phyloP scores from a whole-genome alignment of 1,140 invertebrate species.

The Andricus grossulariae region DNA sequence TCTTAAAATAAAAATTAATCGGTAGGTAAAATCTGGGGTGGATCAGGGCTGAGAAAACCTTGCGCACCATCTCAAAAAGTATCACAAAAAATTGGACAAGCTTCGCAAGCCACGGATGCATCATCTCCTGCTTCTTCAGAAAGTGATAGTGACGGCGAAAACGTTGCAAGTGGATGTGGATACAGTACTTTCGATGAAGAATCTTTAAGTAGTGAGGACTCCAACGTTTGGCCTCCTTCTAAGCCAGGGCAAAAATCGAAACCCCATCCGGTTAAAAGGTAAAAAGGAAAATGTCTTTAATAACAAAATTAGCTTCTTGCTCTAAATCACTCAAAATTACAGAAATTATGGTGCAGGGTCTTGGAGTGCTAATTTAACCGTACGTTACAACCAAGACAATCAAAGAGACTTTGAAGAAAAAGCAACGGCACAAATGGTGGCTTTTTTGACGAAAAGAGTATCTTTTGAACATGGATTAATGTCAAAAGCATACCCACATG shows the following conservation, averaged over 20 bases:
- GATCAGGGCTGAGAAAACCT: constrained; percentile 59
- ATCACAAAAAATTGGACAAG: constrained; percentile 60
- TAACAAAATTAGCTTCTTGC: constrained; percentile 21
- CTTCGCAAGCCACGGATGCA: constrained; percentile 59
- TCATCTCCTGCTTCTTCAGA: constrained; percentile 62
- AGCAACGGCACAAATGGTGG: constrained; percentile 81
- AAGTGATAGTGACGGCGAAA: constrained; percentile 65
- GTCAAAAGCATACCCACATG: constrained; percentile 50
- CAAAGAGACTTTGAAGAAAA: constrained; percentile 89
- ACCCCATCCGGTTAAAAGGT: constrained; percentile 50
- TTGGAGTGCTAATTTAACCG: constrained; percentile 84
- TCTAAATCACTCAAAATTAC: constrained; percentile 34
- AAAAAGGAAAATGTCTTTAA: constrained; percentile 9
- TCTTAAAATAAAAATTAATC: constrained; percentile 10
- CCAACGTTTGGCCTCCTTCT: constrained; percentile 42
- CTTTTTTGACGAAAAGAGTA: constrained; percentile 77
- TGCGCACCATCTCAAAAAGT: constrained; percentile 52
- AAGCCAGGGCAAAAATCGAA: constrained; percentile 51
- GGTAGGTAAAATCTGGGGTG: constrained; percentile 70
- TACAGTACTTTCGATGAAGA: constrained; percentile 68
- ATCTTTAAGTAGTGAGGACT: constrained; percentile 68
- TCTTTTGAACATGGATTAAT: constrained; percentile 59
- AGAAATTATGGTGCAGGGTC: constrained; percentile 74
- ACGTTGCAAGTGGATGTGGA: constrained; percentile 55
- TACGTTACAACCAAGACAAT: constrained; percentile 89